Base-by-base conservation (phyloP, 2,113 vertebrate species). In the Cheilinus undulatus region DNA sequence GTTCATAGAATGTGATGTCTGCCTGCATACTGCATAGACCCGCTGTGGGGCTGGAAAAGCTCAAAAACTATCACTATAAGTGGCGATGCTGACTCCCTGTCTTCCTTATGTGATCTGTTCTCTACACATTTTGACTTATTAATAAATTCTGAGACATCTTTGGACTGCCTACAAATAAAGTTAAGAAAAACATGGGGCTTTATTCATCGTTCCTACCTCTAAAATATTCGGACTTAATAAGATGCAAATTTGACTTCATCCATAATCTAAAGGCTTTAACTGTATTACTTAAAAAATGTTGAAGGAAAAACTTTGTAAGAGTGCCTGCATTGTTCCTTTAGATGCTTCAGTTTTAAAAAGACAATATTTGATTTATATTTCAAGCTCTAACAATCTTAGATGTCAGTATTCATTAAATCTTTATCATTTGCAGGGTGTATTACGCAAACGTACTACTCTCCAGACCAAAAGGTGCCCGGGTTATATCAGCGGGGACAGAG, bases 391-490 rank as follows among this genome's bases (percentile, higher is more conserved):
- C 1, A 23, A 58, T 46, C 69, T 28, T 51, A 0, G 7, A 5
- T 10, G 22, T 56, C 11, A 20, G 5, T 23, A n/a, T 57, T 57
- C 34, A 20, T 49, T 6, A 22, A 65, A 71, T 53, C 26, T 53
- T 63, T 40, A 53, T 76, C 26, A 70, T 68, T 71, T 60, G 1
- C 15, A 58, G 50, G 52, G n/a, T 53, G 59, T 61, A 32, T 30
- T 45, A 51, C 30, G 71, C 20, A 56, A 69, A 72, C 69, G 77
- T 43, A 75, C 40, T 46, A 3, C 30, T 45, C 32, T 58, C 9
- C 48, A 63, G 46, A 66, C 43, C 64, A 54, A 70, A 76, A 58
- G n/a, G 70, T 51, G 62, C 49, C 48, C 14, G 23, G 17, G 17
- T 46, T 22, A 30, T 30, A 69, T 65, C 27, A 63, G 68, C 28